These are phyloP conservation scores for Spea hammondii DNA, from an alignment of 2,797 vertebrate genomes.

Conservation along the genomic window DNA sequence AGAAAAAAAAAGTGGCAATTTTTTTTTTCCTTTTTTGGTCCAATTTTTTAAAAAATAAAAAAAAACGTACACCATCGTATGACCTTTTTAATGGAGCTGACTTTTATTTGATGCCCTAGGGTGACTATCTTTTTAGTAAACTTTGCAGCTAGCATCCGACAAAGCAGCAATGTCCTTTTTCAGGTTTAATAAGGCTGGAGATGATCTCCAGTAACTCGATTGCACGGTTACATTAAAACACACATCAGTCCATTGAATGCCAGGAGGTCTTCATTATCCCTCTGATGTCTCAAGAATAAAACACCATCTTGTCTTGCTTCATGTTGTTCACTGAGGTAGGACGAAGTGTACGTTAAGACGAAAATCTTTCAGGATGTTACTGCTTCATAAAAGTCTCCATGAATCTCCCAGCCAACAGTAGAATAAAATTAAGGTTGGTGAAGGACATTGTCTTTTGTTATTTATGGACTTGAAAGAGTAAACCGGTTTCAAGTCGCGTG, in stretches of 20 bases:
- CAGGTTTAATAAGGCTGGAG: slow-evolving; percentile 60
- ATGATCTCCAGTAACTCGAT: slow-evolving; percentile 54
- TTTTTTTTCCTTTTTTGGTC: slow-evolving; percentile 32
- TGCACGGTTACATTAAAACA: slow-evolving; percentile 53
- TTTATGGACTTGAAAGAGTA: slow-evolving; percentile 39
- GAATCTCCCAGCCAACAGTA: slow-evolving; percentile 60
- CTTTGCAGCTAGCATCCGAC: slow-evolving; percentile 57
- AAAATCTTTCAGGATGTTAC: slow-evolving; percentile 65
- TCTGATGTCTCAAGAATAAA: not conserved
- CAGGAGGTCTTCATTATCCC: not conserved
- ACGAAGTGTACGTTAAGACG: slow-evolving; percentile 64
- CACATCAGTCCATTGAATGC: not conserved
- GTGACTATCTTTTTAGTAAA: slow-evolving; percentile 59
- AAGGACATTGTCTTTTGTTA: slow-evolving; percentile 56
- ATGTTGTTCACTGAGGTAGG: slow-evolving; percentile 71
- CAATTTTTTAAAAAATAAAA: slow-evolving; percentile 18
- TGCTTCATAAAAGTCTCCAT: slow-evolving; percentile 57
- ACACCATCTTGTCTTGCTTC: slow-evolving; percentile 49
- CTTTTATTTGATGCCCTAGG: slow-evolving; percentile 54
- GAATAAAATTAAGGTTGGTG: slow-evolving; percentile 59
- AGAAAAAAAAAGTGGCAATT: slow-evolving; percentile 25
- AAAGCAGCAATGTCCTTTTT: slow-evolving; percentile 54
- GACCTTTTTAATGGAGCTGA: slow-evolving; percentile 27
- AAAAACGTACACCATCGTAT: slow-evolving; percentile 19
- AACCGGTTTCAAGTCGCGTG: slow-evolving; percentile 52